Conservation (phyloP, 2,113 vertebrate species). For the Diadophis punctatus region DNA sequence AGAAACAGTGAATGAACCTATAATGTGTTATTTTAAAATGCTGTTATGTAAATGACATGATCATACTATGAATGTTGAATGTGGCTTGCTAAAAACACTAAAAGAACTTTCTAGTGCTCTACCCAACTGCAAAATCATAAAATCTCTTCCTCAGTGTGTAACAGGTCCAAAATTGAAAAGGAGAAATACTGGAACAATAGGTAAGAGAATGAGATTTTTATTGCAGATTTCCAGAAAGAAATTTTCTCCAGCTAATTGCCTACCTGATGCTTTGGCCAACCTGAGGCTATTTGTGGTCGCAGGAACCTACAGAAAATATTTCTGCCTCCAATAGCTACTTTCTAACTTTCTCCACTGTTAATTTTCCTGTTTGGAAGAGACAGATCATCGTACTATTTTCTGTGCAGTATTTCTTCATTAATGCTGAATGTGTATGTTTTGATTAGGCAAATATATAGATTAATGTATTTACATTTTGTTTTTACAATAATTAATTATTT, state of each 20-base stretch:
- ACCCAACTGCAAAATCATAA: not conserved
- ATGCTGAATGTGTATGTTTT: not conserved
- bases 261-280: not conserved
- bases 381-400: not conserved
- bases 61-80: not conserved
- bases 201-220: not conserved
- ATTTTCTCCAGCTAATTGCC: not conserved
- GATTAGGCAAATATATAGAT: not conserved
- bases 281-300: not conserved
- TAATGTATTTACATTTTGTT: not conserved
- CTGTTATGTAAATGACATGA: not conserved
- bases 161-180: not conserved
- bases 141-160: not conserved
- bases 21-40: not conserved
- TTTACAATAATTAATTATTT: not conserved
- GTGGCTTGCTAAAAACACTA: not conserved
- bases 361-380: not conserved
- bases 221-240: not conserved
- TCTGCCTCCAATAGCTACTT: not conserved
- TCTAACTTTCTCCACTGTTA: slow-evolving; percentile 17
- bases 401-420: not conserved
- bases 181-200: not conserved
- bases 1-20: not conserved
- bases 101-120: not conserved
- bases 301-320: slow-evolving; percentile 22